Evolutionary conservation across 2,888 invertebrate species (phyloP).

Genomic region (Drosophila ezoana): DNA sequence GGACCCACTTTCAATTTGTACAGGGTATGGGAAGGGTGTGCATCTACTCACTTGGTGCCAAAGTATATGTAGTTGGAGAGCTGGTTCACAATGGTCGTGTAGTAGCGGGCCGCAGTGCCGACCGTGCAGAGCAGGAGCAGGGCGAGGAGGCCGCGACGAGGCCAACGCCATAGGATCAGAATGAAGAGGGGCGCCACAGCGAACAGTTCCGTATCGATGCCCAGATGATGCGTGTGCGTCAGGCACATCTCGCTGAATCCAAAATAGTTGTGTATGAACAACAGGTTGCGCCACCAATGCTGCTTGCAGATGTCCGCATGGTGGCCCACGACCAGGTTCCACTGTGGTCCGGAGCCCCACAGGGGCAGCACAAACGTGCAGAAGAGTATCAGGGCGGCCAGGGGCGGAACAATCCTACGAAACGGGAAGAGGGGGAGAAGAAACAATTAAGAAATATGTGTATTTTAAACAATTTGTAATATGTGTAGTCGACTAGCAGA

Average conservation of each 20-base stretch:
- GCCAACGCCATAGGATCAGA: conserved; percentile 87
- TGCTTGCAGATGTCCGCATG: conserved; percentile 89
- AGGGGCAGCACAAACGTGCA: conserved; percentile 89
- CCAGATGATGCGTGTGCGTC: conserved; percentile 90
- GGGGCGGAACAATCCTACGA: conserved; percentile 87
- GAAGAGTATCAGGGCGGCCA: conserved; percentile 88
- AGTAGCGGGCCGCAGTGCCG: conserved; percentile 88
- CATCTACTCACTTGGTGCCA: conserved; percentile 88
- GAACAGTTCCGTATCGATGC: conserved; percentile 90
- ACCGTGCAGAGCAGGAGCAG: conserved; percentile 85
- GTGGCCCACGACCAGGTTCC: conserved; percentile 89
- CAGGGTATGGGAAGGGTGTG: neutral
- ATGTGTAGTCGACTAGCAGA: neutral
- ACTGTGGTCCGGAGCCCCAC: conserved; percentile 88
- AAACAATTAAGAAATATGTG: conserved; percentile 57
- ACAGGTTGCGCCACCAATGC: conserved; percentile 89
- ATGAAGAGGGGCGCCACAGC: conserved; percentile 87
- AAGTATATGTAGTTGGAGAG: conserved; percentile 89
- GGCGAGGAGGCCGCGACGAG: conserved; percentile 85
- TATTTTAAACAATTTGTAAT: neutral
- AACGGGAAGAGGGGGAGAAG: neutral
- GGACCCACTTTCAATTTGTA: neutral
- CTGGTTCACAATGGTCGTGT: conserved; percentile 87
- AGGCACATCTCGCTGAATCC: conserved; percentile 90
- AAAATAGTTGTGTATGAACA: conserved; percentile 90